These are phyloP conservation scores for Mimachlamys varia DNA, from an alignment of 2,888 invertebrate species.

Conservation along the genomic window DNA sequence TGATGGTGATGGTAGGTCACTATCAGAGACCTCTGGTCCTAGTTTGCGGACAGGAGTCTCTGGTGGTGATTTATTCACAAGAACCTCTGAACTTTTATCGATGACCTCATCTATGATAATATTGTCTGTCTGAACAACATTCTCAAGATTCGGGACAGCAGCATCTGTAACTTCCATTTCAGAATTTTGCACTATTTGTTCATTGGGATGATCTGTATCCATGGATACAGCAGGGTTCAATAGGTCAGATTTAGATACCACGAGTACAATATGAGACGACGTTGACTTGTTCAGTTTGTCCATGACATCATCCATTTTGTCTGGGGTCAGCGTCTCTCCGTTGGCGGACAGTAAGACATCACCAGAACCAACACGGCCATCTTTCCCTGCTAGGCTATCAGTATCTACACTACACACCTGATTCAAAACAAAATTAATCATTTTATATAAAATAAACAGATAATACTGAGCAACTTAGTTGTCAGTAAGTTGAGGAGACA, in stretches of 20 bases:
- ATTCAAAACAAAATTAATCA: neutral
- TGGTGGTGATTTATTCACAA: neutral
- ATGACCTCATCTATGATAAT: slow-evolving; percentile 48
- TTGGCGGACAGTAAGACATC: slow-evolving; percentile 97
- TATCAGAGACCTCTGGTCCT: neutral
- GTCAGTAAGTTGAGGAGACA: no score
- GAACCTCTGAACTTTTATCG: neutral
- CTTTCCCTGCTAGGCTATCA: slow-evolving; percentile 48
- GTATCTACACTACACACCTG: slow-evolving; percentile 51
- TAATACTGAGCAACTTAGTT: no score
- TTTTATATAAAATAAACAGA: no score
- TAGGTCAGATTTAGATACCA: slow-evolving; percentile 40
- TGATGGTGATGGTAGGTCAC: neutral
- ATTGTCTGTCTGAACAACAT: slow-evolving; percentile 34
- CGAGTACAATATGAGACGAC: slow-evolving; percentile 45
- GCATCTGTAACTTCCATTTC: neutral
- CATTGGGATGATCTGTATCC: neutral
- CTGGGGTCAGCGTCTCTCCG: slow-evolving; percentile 86
- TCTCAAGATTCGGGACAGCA: slow-evolving; percentile 44
- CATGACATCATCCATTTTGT: slow-evolving; percentile 42
- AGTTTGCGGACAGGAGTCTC: no score
- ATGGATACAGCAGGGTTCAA: neutral
- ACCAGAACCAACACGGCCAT: slow-evolving; percentile 83
- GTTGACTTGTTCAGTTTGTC: slow-evolving; percentile 46
- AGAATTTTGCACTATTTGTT: slow-evolving; percentile 46